A percentile compares a stretch with the other conserved stretches of the same genome.
These are phyloP conservation scores for Ennomos erosarius DNA, from an alignment of 2,888 invertebrate genomes.

Conservation along the genomic window DNA sequence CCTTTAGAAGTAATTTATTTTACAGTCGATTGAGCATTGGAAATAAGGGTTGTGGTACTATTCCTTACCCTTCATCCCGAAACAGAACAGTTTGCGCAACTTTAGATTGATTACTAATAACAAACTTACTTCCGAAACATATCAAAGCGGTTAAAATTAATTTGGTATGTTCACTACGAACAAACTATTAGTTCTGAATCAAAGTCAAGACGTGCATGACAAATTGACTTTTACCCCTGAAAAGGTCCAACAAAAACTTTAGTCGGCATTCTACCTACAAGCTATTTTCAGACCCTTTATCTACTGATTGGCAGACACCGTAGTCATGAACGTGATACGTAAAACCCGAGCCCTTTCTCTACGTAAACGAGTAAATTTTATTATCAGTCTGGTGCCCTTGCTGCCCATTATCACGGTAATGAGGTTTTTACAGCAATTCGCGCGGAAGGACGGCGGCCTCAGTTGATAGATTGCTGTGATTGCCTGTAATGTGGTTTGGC, in stretches of 20 bases:
- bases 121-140: no score
- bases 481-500: slow-evolving; percentile 14
- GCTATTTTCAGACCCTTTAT: no score
- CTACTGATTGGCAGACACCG: slow-evolving; percentile 1
- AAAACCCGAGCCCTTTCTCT: background rate
- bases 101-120: no score
- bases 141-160: no score
- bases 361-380: slow-evolving; percentile 8
- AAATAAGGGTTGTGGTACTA: background rate
- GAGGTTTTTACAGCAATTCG: slow-evolving; percentile 17
- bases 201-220: no score
- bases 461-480: slow-evolving; percentile 24
- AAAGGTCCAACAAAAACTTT: no score
- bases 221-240: no score
- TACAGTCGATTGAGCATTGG: slow-evolving; percentile 8
- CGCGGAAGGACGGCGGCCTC: slow-evolving; percentile 15
- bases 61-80: no score
- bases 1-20: slow-evolving; percentile 13
- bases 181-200: no score
- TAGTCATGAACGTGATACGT: background rate
- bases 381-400: slow-evolving; percentile 13
- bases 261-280: no score
- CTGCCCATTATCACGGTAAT: slow-evolving; percentile 15
- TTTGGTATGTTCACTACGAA: no score
- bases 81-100: no score